Base-by-base conservation (phyloP, 2,113 vertebrate genomes). In the Psephotus haematonotus region DNA sequence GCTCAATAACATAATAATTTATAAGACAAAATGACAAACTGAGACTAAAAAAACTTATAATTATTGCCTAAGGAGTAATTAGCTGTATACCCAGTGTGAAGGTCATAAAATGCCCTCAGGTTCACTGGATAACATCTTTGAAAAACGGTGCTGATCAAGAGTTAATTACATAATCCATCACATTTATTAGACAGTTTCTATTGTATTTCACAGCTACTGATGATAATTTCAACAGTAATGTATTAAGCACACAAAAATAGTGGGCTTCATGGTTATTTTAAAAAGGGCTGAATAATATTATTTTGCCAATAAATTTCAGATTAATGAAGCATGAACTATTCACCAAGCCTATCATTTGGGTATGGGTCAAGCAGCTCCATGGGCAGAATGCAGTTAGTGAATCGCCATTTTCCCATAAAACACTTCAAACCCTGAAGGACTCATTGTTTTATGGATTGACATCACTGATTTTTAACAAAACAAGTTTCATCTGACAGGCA, bases 11-110 rank as follows among this genome's bases (percentile, higher is more conserved):
- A 77, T 85, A 89, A 91, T 97, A 95, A 97, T 97, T 97, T 96
- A 95, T 83, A 95, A 97, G 94, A 90, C 44, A 94, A 97, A 97
- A 97, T 94, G 94, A 97, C 93, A 93, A 92, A 94, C 95, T 64
- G 69, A 96, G 86, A 55, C 85, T 80, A 59, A 96, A 92, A 97
- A 97, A 97, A 82, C 96, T 97, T 98, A 97, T 98, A 98, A 98
- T 98, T 98, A 98, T 98, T 97, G 94, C 97, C 97, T 72, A 93
- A 98, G 98, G 98, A 98, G 97, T 98, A 98, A 98, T 99, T 98
- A 98, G 95, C 97, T 95, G 83, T 79, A 90, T 90, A 92, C 65
- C 93, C 94, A 95, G 95, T 93, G 95, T 87, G 93, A 92, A 98
- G 97, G 97, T 98, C 96, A 88, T 96, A 95, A 98, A 97, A 96